Evolutionary conservation across 2,113 vertebrate species (phyloP), one percentile per base, ranked within the genome.

Genomic region (Scartelaos histophorus): DNA sequence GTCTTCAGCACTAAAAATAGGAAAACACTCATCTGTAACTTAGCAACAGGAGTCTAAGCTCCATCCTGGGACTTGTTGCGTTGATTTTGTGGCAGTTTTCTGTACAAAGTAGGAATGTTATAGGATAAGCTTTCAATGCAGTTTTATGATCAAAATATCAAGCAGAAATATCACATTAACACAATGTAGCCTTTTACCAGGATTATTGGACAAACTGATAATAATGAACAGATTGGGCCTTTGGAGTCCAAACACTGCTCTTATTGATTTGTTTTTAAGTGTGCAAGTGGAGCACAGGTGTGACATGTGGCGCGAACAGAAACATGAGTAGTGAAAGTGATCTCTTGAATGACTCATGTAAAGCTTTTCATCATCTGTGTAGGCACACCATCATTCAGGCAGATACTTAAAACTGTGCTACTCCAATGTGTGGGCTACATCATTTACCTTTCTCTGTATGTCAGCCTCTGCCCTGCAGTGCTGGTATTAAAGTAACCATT

Each of bases 1-100:
- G 87, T 87, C 86, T 91, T 85, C 67, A 43, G 82, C 85, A 83
- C 90, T 92, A 92, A 93, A 93, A 93, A 94, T 94, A 93, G 92
- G 91, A 84, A 89, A 92, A 91, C 82, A 85, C 86, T 93, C 76
- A 84, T 89, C 92, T 92, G 93, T 94, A 93, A 92, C 93, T 93
- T 94, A 93, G 93, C 93, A 94, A 93, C 92, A 92, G 88, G 92
- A 92, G 85, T 88, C 82, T 77, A 84, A 83, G 89, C 83, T 93
- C 89, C 87, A 91, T 93, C 88, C 88, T 90, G 92, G 92, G 92
- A 93, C 93, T 92, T 85, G 87, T 89, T 93, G 83, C 82, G 65
- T 72, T 80, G 85, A 49, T 87, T 86, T 77, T 86, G 82, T 82
- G 61, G 73, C 73, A 71, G 89, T 29, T 75, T 85, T 82, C 78